Evolutionary conservation across 2,888 invertebrate genomes (phyloP), one percentile per base, ranked within the genome.

Genomic region (Chrysolina haemoptera): DNA sequence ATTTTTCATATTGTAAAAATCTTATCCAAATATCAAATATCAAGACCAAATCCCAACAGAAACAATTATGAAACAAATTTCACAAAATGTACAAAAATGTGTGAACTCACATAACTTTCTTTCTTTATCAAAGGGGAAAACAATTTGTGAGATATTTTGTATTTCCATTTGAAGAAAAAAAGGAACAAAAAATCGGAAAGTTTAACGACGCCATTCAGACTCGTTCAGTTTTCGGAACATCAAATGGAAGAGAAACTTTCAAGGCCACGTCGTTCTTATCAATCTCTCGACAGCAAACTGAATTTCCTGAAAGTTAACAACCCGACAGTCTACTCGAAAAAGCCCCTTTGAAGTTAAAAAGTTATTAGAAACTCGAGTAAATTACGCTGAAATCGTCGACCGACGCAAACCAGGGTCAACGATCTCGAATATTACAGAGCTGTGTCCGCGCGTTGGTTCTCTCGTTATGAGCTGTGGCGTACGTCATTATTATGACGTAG

Each of bases 401-500:
- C 69, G 70, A 67, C 67, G 74, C 74, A 66, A 74, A 41, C 53
- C n/a, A 55, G 63, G 77, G 77, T 75, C 77, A 77, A 75, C 68
- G 75, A 59, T 69, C 76, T 76, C 70, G 55, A 72, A 71, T 74
- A 74, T 76, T 71, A 65, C 64, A 62, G 71, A 46, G 68, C 53
- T 59, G 16, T 5, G 55, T 55, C 14, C 35, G 59, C 55, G 62
- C 75, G 41, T 63, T 18, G 43, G 62, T n/a, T 27, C 1, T 14
- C 14, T 35, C 35, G n/a, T 16, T 59, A 8, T n/a, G 6, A 22
- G 6, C 22, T 27, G n/a, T 59, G 35, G 59, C 59, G 59, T 27
- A 59, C 59, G 14, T 59, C 27, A 22, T n/a, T 35, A 12, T 12
- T 12, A 22, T 27, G 53, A 5, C 20, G 53, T 18, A 18, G 4